These are phyloP conservation scores for Cenopis cana DNA, from an alignment of 2,888 invertebrate species.

Conservation along the genomic window DNA sequence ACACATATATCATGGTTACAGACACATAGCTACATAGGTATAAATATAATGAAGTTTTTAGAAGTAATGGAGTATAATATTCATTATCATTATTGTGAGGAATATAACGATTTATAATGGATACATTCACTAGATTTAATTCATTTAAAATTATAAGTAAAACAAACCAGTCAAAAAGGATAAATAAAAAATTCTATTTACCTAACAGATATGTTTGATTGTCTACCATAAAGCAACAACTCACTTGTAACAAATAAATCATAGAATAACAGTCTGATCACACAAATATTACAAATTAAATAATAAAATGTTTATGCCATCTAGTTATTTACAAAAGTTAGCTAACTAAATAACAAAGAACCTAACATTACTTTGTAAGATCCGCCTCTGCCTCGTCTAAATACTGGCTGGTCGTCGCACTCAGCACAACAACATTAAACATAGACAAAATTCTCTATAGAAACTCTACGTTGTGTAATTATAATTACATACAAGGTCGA, in stretches of 20 bases:
- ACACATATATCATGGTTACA: constrained; percentile 74
- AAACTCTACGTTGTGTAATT: constrained; percentile 68
- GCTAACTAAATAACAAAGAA: constrained; percentile 85
- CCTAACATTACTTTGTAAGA: constrained; percentile 78
- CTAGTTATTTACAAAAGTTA: constrained; percentile 84
- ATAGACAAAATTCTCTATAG: constrained; percentile 57
- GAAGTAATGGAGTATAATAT: constrained; percentile 61
- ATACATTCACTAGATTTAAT: constrained; percentile 50
- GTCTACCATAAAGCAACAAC: constrained; percentile 80
- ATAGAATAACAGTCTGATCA: constrained; percentile 84
- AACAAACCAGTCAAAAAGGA: constrained; percentile 65
- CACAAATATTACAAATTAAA: constrained; percentile 84
- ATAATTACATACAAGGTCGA: constrained; percentile 61
- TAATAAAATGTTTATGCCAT: constrained; percentile 78
- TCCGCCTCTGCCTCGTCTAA: constrained; percentile 70
- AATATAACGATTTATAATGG: constrained; percentile 61
- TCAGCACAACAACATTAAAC: constrained; percentile 57
- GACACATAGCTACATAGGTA: constrained; percentile 73
- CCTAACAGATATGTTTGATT: constrained; percentile 79
- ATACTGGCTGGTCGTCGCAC: constrained; percentile 76
- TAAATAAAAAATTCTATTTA: constrained; percentile 61
- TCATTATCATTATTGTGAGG: constrained; percentile 53
- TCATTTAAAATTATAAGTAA: constrained; percentile 50
- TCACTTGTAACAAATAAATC: constrained; percentile 83
- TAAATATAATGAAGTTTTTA: constrained; percentile 62